Percentiles rank a stretch among this genome's conserved stretches.
phyloP scores from a whole-genome alignment of 2,888 invertebrate species.

The Agrochola lychnidis region DNA sequence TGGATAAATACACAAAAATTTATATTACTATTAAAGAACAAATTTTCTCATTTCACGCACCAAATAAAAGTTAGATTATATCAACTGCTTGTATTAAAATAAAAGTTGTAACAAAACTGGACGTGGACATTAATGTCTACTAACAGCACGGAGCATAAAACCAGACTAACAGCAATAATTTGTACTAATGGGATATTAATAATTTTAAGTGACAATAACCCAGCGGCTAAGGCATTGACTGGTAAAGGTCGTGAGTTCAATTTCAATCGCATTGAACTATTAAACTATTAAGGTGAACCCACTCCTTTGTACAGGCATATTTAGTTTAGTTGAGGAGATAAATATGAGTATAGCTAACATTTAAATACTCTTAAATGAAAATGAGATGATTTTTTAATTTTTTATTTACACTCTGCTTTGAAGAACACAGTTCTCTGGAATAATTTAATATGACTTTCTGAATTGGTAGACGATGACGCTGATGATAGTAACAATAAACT shows the following conservation, averaged over 20 bases:
- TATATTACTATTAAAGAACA: background rate
- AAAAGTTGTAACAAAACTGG: slow-evolving; percentile 26
- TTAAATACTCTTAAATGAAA: background rate
- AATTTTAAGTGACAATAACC: slow-evolving; percentile 55
- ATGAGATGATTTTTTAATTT: background rate
- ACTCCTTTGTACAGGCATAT: slow-evolving; percentile 14
- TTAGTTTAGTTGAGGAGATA: slow-evolving; percentile 4
- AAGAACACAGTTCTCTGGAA: background rate
- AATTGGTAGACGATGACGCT: background rate
- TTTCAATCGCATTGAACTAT: slow-evolving; percentile 49
- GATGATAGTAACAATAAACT: background rate
- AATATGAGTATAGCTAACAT: background rate
- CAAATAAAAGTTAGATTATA: slow-evolving; percentile 28
- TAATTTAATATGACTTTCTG: background rate
- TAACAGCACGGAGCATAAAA: background rate
- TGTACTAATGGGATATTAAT: slow-evolving; percentile 46
- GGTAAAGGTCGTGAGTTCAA: slow-evolving; percentile 54
- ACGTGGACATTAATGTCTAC: slow-evolving; percentile 31
- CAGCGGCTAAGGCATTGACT: slow-evolving; percentile 42
- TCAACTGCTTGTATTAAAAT: slow-evolving; percentile 19
- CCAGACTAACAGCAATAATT: slow-evolving; percentile 32
- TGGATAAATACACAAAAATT: background rate
- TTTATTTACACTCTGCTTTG: background rate
- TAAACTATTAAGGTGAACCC: slow-evolving; percentile 38
- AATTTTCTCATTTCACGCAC: slow-evolving; percentile 22